phyloP scores from a whole-genome alignment of 2,888 invertebrate genomes.

The Epistrophella euchroma region DNA sequence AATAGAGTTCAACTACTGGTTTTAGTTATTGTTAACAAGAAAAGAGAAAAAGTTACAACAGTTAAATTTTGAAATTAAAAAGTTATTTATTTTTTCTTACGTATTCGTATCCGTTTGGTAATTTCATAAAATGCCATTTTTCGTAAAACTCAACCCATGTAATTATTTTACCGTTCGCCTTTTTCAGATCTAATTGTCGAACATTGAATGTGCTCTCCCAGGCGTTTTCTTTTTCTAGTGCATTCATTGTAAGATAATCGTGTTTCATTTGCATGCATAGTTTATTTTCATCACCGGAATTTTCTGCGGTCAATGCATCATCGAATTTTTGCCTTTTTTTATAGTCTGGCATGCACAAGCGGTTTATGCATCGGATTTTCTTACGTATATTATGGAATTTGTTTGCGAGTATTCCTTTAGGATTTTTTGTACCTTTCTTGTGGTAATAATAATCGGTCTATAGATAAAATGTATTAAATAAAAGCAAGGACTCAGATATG shows the following conservation, averaged over 20 bases:
- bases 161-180: background rate
- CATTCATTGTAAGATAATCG: constrained; percentile 12
- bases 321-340: background rate
- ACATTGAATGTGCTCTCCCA: constrained; percentile 4
- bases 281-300: constrained; percentile 1
- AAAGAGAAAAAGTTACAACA: too few species aligned
- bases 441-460: constrained; percentile 2
- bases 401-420: constrained; percentile 4
- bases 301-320: background rate
- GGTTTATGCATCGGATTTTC: background rate
- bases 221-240: background rate
- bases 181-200: constrained; percentile 5
- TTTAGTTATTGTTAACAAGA: too few species aligned
- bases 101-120: too few species aligned
- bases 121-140: too few species aligned
- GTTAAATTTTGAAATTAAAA: too few species aligned
- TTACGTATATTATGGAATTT: constrained; percentile 9
- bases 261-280: constrained; percentile 3
- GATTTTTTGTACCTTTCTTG: constrained; percentile 9
- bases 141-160: background rate
- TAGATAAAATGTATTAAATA: background rate
- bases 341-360: background rate
- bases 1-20: too few species aligned
- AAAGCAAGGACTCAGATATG: background rate
- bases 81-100: too few species aligned